Percentiles rank a stretch among this genome's conserved stretches.
Conservation (phyloP, 2,113 vertebrate genomes). For the Crotalus viridis region DNA sequence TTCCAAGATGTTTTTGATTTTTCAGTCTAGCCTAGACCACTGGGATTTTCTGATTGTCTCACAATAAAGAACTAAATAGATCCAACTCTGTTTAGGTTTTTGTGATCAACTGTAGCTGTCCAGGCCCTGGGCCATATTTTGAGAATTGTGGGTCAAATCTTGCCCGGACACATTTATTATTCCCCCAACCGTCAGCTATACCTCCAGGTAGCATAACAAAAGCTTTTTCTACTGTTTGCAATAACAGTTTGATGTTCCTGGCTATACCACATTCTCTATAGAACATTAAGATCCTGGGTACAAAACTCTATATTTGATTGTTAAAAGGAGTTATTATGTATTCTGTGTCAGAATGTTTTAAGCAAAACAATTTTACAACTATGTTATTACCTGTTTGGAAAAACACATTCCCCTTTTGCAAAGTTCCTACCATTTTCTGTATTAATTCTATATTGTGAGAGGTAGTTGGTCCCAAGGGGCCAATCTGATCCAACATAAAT, state of each 20-base stretch:
- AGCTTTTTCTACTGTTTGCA: not conserved
- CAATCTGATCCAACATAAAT: not conserved
- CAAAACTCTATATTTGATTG: not conserved
- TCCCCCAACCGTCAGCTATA: not conserved
- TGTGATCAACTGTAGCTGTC: not conserved
- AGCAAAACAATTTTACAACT: not conserved
- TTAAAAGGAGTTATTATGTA: not conserved
- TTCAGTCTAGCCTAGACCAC: not conserved
- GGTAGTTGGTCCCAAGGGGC: not conserved
- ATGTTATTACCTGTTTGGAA: not conserved
- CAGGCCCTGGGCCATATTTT: not conserved
- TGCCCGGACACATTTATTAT: not conserved
- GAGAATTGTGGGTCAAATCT: not conserved
- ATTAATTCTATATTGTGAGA: not conserved
- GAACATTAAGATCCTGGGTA: not conserved
- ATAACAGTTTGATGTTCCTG: not conserved
- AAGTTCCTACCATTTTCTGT: not conserved
- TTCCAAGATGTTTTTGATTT: not conserved
- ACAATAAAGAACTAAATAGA: not conserved
- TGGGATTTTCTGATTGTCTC: not conserved
- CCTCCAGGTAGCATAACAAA: not conserved
- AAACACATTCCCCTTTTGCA: not conserved
- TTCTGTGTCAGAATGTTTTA: not conserved
- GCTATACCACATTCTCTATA: not conserved
- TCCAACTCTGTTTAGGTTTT: not conserved